Base-by-base conservation (phyloP, 1,140 invertebrate species). In the Drosophila simulans region DNA sequence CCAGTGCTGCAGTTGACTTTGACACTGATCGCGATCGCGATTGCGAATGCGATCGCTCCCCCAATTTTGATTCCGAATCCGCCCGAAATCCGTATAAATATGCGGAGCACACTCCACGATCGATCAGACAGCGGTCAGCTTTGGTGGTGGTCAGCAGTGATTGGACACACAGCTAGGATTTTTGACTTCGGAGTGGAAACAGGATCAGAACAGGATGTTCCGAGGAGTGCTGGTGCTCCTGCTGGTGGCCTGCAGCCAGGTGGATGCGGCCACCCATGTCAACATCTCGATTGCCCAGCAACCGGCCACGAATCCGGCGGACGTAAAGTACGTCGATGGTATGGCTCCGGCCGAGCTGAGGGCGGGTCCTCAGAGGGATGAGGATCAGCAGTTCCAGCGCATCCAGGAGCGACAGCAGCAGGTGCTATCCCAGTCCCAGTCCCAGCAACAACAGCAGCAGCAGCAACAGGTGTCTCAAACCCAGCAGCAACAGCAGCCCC, bases 281-380 rank as follows among this genome's bases (percentile, higher is more conserved):
- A 91, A 91, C 48, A 90, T 92, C 20, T 88, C 91, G n/a, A 91
- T 92, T 57, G 81, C 83, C 51, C 86, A 91, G 58, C 80, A 91
- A 17, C 72, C 88, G n/a, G 78, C 79, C 17, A 84, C 81, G 4
- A 91, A 88, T 88, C 85, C 91, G 7, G 89, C 82, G 4, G 90
- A 90, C 72, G 86, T 91, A 5, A 90, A 68, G 42, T 82, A 88
- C 59, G 53, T 91, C 20, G 85, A 91, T 39, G 90, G 90, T 34
- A 70, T 20, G 25, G 90, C 90, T 7, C 82, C 90, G 2, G 90
- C 71, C 1, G 90, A 91, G 17, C 62, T 91, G 37, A 77, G 70
- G 27, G 90, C 90, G 1, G 90, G 90, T 20, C 90, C 90, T 13
- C n/a, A 40, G 10, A 35, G 46, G 53, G 39, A 52, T 27, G 57